Evolutionary conservation across 2,113 vertebrate species (phyloP), one percentile per base, ranked within the genome.

Genomic region (Larimichthys polyactis): DNA sequence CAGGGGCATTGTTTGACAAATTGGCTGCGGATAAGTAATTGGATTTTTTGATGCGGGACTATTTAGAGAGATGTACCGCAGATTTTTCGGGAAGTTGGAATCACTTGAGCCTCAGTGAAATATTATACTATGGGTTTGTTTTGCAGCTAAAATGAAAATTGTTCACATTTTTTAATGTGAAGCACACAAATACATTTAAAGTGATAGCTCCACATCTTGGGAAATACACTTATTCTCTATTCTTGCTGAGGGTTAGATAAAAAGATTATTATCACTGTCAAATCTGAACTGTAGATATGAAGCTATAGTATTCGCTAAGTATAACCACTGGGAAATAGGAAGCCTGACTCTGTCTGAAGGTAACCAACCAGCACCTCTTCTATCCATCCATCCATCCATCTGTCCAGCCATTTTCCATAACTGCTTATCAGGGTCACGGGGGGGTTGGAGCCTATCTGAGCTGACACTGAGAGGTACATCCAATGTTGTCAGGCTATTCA

Each of bases 1-100:
- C 73, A 69, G 51, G 64, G 59, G 27, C 71, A 66, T 70, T 65
- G 27, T 84, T 74, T 80, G 66, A 86, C 79, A 84, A 88, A 89
- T 75, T 79, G 72, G 16, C 49, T 57, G 17, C 49, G 52, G 55
- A 52, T 0, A 2, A 63, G 78, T 91, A 88, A 91, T 85, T 92
- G 73, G 77, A 74, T 88, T 88, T 87, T 64, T 75, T 78, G 59
- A 52, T 85, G 71, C 63, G 29, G 32, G 65, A 17, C 46, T 68
- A 52, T 86, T 89, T n/a, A 81, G 12, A 66, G 48, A 60, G 58
- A 72, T 60, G 62, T 60, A 71, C 58, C 80, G 67, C 62, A 66
- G 24, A 72, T 78, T 43, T 48, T 80, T 63, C 77, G 14, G 29
- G 14, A 81, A 44, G 32, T 67, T 74, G 16, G 44, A 65, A 80